A percentile compares a stretch with the other conserved stretches of the same genome.
phyloP scores from a whole-genome alignment of 2,113 vertebrate species.

The Vulpes lagopus region DNA sequence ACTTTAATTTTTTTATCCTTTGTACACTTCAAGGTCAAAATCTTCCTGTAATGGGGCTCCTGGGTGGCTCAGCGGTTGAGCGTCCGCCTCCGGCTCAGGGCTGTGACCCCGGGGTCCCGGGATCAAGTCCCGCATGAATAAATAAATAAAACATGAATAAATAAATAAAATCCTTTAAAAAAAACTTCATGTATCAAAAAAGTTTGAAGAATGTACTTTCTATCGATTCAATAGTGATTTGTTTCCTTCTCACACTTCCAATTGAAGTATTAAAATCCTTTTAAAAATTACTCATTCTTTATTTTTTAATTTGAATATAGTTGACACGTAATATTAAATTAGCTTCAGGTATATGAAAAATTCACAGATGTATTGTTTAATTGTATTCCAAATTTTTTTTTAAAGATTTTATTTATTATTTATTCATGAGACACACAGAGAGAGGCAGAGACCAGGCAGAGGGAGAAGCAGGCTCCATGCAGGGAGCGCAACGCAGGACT shows the following conservation, averaged over 20 bases:
- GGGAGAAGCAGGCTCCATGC: too few relatives aligned
- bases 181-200: not conserved
- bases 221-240: slow-evolving; percentile 30
- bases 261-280: not conserved
- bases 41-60: not conserved
- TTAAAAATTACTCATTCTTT: not conserved
- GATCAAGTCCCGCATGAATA: too few relatives aligned
- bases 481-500: too few relatives aligned
- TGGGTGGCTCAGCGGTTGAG: too few relatives aligned
- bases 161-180: not conserved
- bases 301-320: not conserved
- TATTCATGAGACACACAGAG: too few relatives aligned
- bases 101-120: too few relatives aligned
- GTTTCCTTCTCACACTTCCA: not conserved
- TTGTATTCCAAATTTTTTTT: not conserved
- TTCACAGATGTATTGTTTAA: not conserved
- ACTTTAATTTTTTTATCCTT: not conserved
- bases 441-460: too few relatives aligned
- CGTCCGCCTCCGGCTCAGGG: too few relatives aligned
- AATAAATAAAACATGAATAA: too few relatives aligned
- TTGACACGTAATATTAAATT: not conserved
- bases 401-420: too few relatives aligned
- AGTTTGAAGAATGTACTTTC: not conserved
- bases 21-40: slow-evolving; percentile 5
- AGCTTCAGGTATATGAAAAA: not conserved